These are phyloP conservation scores for Capitulum mitella DNA, from an alignment of 2,888 invertebrate genomes.

Conservation along the genomic window DNA sequence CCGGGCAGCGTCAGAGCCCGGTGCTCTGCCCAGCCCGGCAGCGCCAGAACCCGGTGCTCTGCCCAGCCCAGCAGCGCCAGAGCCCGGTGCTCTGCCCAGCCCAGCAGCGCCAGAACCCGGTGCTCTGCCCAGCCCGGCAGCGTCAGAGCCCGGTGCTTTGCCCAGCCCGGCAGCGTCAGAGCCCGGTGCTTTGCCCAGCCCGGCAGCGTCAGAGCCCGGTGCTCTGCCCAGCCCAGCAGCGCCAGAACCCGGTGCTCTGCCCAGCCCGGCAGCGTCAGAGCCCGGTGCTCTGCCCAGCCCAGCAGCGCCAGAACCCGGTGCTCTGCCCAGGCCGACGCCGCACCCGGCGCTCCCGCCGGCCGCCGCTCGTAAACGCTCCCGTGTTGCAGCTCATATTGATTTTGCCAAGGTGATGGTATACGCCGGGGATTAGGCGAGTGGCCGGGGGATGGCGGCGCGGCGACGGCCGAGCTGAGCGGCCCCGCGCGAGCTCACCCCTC, in stretches of 20 bases:
- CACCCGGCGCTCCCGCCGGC: neutral
- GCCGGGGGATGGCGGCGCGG: neutral
- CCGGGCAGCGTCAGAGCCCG: too few species aligned
- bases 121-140: neutral
- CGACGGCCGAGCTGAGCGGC: neutral
- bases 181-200: too few species aligned
- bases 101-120: too few species aligned
- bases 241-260: neutral
- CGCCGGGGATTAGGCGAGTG: constrained; percentile 4
- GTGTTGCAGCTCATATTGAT: constrained; percentile 19
- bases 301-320: too few species aligned
- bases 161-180: too few species aligned
- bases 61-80: too few species aligned
- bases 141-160: too few species aligned
- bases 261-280: too few species aligned
- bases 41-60: too few species aligned
- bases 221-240: neutral
- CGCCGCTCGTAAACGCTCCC: constrained; percentile 22
- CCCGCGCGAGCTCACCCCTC: neutral
- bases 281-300: neutral
- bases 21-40: too few species aligned
- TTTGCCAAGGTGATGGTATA: constrained; percentile 23
- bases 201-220: too few species aligned
- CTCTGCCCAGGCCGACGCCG: neutral
- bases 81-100: too few species aligned